phyloP scores from a whole-genome alignment of 2,888 invertebrate genomes.

The Eupithecia abbreviata region DNA sequence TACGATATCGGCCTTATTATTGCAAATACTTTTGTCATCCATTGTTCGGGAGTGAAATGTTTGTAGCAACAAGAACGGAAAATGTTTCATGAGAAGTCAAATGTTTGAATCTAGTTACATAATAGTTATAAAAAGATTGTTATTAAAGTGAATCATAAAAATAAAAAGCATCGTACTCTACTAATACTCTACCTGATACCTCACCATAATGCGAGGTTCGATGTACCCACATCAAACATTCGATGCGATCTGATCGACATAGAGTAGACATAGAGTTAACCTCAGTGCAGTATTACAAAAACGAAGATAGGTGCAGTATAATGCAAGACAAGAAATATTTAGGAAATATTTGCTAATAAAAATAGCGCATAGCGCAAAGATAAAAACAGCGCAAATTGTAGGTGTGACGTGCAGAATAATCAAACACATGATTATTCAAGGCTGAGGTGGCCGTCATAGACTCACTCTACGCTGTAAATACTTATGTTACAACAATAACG shows the following conservation, averaged over 20 bases:
- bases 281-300: not conserved
- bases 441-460: constrained; percentile 71
- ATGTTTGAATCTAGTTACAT: constrained; percentile 19
- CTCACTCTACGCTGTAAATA: constrained; percentile 66
- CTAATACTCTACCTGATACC: not conserved
- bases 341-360: constrained; percentile 26
- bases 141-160: not conserved
- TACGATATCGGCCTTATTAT: constrained; percentile 57
- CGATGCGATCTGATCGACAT: not conserved
- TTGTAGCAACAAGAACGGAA: constrained; percentile 28
- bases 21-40: constrained; percentile 47
- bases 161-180: not conserved
- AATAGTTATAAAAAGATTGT: not conserved
- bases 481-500: constrained; percentile 65
- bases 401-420: constrained; percentile 70
- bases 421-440: constrained; percentile 77
- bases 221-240: not conserved
- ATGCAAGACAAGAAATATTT: not conserved
- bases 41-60: constrained; percentile 39
- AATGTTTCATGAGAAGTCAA: constrained; percentile 17
- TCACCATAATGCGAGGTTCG: not conserved
- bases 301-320: not conserved
- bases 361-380: constrained; percentile 49
- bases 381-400: constrained; percentile 66
- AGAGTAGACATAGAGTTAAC: not conserved